Base-by-base conservation (phyloP, 2,797 vertebrate genomes). In the Cynodonichthys magdalenae region DNA sequence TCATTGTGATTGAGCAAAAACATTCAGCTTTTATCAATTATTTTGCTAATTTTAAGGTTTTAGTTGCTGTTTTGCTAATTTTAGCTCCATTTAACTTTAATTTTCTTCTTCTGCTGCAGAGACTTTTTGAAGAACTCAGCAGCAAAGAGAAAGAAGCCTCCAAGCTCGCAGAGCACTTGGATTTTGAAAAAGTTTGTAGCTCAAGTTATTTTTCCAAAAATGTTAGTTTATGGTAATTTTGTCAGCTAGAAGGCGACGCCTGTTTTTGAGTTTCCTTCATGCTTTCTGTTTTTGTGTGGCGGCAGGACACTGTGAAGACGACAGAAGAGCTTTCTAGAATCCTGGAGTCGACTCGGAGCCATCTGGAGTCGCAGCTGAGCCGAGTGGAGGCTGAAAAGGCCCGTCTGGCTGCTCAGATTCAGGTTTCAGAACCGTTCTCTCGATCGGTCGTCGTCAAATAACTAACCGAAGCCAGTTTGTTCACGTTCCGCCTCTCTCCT, bases 151-250 rank as follows among this genome's bases (percentile, higher is more conserved):
- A 93, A 45, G 94, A 95, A 65, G 85, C 92, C 0, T 93, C 89
- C 2, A 88, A 90, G 62, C 94, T 96, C 0, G 66, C 90, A 0
- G 57, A 92, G 71, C 90, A 94, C 59, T 84, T 97, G 82, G 91
- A 95, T 39, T 88, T 93, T 54, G 96, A 96, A 84, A 96, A 95
- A 94, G 97, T 98, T 24, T 31, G n/a, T 17, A 27, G 28, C 17
- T 18, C 31, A 0, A 4, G 11, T 5, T n/a, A 3, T 12, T 8
- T 3, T 24, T 41, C 20, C 17, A 14, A 9, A 24, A 1, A 5
- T 15, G 17, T 2, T 39, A 39, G 15, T 48, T 36, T 14, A 3
- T 27, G 8, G 27, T 39, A 6, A 3, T 24, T 34, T 20, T 4
- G 2, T 2, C 17, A 27, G 24, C 24, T 24, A 59, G 2, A 51